Conservation (phyloP, 2,113 vertebrate genomes). For the Etia nguti region DNA sequence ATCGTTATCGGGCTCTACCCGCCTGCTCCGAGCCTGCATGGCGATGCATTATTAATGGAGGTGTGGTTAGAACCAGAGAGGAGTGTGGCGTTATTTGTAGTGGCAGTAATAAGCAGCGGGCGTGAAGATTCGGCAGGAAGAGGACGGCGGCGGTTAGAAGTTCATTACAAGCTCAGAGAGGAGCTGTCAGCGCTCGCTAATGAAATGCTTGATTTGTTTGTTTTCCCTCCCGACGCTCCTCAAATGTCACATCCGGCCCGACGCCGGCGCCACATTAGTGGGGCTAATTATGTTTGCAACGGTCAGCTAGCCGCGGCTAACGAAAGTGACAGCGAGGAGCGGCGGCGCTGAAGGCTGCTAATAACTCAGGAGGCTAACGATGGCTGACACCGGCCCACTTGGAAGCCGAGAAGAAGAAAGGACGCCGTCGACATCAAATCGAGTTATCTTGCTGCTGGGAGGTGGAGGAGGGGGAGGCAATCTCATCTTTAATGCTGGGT, state of each 20-base stretch:
- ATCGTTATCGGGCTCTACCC: background rate
- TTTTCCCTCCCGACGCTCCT: constrained; percentile 55
- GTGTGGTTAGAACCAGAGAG: background rate
- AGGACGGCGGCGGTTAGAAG: constrained; percentile 4
- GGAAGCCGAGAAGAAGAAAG: constrained; percentile 76
- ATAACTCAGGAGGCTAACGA: constrained; percentile 62
- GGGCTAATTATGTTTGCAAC: constrained; percentile 69
- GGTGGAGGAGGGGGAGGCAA: background rate
- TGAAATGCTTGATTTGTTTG: constrained; percentile 69
- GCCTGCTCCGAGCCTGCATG: background rate
- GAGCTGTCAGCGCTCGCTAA: constrained; percentile 67
- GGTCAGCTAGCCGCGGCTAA: constrained; percentile 62
- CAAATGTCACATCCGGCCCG: constrained; percentile 68
- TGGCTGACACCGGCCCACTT: constrained; percentile 77
- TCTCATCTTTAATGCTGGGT: constrained; percentile 63
- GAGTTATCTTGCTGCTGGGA: constrained; percentile 75
- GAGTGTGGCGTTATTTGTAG: constrained; percentile 37
- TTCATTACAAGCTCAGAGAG: constrained; percentile 44
- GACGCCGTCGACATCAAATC: constrained; percentile 89
- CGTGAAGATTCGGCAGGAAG: constrained; percentile 7
- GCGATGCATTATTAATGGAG: background rate
- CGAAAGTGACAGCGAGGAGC: constrained; percentile 48
- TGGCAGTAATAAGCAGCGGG: constrained; percentile 27
- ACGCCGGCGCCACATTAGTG: constrained; percentile 58
- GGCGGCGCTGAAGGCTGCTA: constrained; percentile 54